Evolutionary conservation across 2,888 invertebrate genomes (phyloP), one percentile per base, ranked within the genome.

Genomic region (Chironomus tentans): DNA sequence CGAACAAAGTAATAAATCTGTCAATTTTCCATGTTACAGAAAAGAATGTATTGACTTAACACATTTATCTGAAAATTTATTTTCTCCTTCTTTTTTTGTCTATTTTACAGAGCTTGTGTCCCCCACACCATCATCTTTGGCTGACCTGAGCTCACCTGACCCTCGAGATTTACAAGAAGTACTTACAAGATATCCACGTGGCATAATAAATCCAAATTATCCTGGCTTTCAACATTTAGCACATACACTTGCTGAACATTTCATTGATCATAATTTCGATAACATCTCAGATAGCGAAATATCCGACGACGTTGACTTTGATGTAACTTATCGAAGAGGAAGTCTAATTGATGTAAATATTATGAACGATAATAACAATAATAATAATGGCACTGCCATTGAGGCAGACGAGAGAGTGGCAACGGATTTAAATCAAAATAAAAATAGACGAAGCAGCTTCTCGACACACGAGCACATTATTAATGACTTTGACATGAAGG

Each of bases 151-250:
- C 76, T 79, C 80, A 73, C 80, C 81, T 68, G 80, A 81, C 72
- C 80, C 79, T 70, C 79, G 79, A 12, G 79, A 81, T 78, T 74
- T 74, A 18, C 38, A 74, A n/a, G 56, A 77, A 50, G 22, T 65
- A 13, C 62, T 68, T 4, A 77, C 77, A 71, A 77, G 70, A n/a
- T 85, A 87, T 80, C 88, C 88, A 76, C 86, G 90, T 79, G 92
- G 92, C 78, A 92, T 92, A 79, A 90, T 92, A 80, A 93, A 93
- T 85, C 92, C 92, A 72, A 93, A 93, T 84, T 93, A 93, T 84
- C 91, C 92, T 22, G 92, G 93, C 76, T 93, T 93, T 83, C 92
- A 93, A 82, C 92, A 92, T 83, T 87, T 92, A 80, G 92, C 92
- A 18, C 90, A 91, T 80, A 90, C 90, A 77, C 85, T 91, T 79